Base-by-base conservation (phyloP, 2,888 invertebrate species). In the Chrysina gloriosa region DNA sequence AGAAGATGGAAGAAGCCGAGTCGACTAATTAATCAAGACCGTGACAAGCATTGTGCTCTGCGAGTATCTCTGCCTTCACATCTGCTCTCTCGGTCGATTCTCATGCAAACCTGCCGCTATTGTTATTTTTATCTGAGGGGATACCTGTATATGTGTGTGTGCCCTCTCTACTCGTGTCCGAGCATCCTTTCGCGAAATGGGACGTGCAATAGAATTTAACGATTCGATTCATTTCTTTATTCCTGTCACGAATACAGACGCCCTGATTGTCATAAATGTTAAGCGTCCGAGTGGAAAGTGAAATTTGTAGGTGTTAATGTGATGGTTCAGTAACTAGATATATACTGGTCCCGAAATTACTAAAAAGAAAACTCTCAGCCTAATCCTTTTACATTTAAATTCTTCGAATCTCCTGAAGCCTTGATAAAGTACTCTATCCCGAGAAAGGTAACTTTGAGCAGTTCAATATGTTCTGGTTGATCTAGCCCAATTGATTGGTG, bases 81-180 rank as follows among this genome's bases (percentile, higher is more conserved):
- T 75, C 75, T 75, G 75, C 75, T 70, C 73, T 54, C 50, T 63
- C 66, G 66, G 54, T 42, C 64, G 69, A 76, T 76, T 76, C 76
- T 74, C 76, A 76, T 76, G 76, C 77, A 77, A 77, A 77, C 75
- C 75, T 74, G 76, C 73, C 68, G 75, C 72, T 73, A 77, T 75
- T 74, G 74, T 74, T 74, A 71, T 77, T 77, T 77, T 77, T 77
- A 75, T 73, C 75, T 48, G 68, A 68, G 66, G 66, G 58, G 54
- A 47, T 48, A 25, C 58, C 42, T 54, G 34, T 11, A 34, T 54
- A n/a, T 54, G 54, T 54, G 31, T 54, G 42, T 11, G 58, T 19
- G 25, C 71, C 71, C 31, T 27, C 36, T 23, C 36, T 14, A 23
- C 39, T 29, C 16, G 9, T 16, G 42, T 14, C 42, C 42, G 42